Percentiles rank a stretch among this genome's conserved stretches.
Evolutionary conservation across 1,140 invertebrate genomes (phyloP).

Genomic region (Drosophila pruinosa): DNA sequence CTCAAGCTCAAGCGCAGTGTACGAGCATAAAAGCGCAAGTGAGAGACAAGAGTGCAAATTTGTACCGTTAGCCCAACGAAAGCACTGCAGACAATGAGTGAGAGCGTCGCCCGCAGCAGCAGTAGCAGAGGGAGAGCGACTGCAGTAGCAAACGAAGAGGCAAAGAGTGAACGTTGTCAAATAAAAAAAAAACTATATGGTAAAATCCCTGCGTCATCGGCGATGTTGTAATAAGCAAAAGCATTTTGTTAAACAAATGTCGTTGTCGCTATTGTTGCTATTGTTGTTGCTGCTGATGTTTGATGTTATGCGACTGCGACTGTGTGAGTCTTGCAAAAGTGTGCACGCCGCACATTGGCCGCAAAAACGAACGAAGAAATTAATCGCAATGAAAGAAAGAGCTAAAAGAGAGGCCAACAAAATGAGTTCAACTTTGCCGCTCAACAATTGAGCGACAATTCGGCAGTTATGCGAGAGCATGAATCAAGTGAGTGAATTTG

Average conservation of each 20-base stretch:
- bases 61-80: constrained; percentile 50
- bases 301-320: constrained; percentile 46
- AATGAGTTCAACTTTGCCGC: neutral
- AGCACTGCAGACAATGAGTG: constrained; percentile 33
- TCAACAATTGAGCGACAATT: neutral
- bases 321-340: constrained; percentile 69
- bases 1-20: constrained; percentile 24
- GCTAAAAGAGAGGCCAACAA: neutral
- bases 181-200: constrained; percentile 9
- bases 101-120: no score
- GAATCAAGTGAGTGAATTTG: no score
- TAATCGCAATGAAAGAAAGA: constrained; percentile 27
- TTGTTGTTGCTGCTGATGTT: constrained; percentile 12
- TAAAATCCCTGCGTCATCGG: constrained; percentile 75
- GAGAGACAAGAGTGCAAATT: constrained; percentile 34
- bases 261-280: constrained; percentile 27
- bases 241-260: constrained; percentile 50
- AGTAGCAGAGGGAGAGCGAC: constrained; percentile 4
- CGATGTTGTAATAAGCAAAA: constrained; percentile 64
- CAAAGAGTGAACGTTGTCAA: constrained; percentile 10
- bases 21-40: constrained; percentile 66
- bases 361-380: constrained; percentile 46
- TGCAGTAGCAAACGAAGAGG: neutral
- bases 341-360: constrained; percentile 35
- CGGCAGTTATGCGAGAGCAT: no score